These are phyloP conservation scores for Luperina nickerlii DNA, from an alignment of 2,888 invertebrate genomes.

Conservation along the genomic window DNA sequence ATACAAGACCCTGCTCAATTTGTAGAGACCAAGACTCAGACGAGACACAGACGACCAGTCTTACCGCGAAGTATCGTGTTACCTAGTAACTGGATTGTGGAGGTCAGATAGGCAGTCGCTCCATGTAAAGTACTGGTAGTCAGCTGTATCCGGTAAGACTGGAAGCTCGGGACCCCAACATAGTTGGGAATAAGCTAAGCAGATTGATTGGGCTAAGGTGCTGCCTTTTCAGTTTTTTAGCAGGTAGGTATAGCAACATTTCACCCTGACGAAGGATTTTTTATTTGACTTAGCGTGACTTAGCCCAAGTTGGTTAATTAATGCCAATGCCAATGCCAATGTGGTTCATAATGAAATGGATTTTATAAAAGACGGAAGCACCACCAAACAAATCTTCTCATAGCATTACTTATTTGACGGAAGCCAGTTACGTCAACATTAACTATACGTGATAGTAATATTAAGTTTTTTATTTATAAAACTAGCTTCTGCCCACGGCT, in stretches of 20 bases:
- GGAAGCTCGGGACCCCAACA: background rate
- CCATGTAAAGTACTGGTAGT: too few species aligned
- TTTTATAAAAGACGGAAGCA: background rate
- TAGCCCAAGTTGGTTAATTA: too few species aligned
- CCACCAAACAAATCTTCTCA: background rate
- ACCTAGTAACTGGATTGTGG: too few species aligned
- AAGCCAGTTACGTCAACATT: conserved; percentile 31
- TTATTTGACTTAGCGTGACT: too few species aligned
- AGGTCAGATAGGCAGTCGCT: too few species aligned
- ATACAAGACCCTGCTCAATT: background rate
- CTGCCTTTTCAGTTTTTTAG: too few species aligned
- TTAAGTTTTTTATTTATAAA: background rate
- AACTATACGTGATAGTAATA: conserved; percentile 3
- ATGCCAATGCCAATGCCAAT: too few species aligned
- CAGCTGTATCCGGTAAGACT: too few species aligned
- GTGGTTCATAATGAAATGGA: too few species aligned
- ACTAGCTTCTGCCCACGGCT: background rate
- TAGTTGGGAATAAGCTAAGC: background rate
- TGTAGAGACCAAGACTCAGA: background rate
- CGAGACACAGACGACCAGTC: background rate
- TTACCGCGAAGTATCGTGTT: background rate
- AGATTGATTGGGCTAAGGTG: background rate
- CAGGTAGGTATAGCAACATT: too few species aligned
- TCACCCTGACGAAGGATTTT: too few species aligned
- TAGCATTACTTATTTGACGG: background rate